Percentiles rank a stretch among this genome's conserved stretches.
These are phyloP conservation scores for Drosophila affinis DNA, from an alignment of 2,888 invertebrate genomes.

Conservation along the genomic window DNA sequence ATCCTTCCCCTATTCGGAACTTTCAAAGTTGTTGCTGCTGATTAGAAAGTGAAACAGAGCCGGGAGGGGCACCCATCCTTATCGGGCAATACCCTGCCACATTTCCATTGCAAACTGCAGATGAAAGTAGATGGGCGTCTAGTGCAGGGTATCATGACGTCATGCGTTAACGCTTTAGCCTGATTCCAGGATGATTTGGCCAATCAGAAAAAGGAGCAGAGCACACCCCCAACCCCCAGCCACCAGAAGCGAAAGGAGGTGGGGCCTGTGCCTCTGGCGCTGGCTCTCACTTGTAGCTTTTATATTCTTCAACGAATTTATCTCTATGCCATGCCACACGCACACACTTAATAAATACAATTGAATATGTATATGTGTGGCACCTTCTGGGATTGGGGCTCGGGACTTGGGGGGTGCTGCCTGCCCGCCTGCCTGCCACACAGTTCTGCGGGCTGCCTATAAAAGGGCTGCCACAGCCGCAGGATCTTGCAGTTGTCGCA, in stretches of 20 bases:
- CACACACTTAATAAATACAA: constrained; percentile 80
- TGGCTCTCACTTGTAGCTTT: constrained; percentile 75
- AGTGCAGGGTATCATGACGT: constrained; percentile 45
- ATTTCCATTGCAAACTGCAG: not conserved
- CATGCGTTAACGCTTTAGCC: constrained; percentile 72
- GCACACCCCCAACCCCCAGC: constrained; percentile 14
- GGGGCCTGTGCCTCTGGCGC: constrained; percentile 50
- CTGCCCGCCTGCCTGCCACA: not conserved
- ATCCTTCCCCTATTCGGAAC: constrained; percentile 32
- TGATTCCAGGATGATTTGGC: constrained; percentile 84
- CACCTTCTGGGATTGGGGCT: constrained; percentile 19
- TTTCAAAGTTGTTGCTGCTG: constrained; percentile 56
- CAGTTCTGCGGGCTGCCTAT: constrained; percentile 61
- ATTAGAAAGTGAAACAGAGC: constrained; percentile 70
- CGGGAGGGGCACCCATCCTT: too few species aligned
- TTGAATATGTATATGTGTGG: constrained; percentile 73
- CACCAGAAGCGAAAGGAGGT: constrained; percentile 42
- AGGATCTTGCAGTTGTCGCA: constrained; percentile 76
- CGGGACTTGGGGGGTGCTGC: constrained; percentile 16
- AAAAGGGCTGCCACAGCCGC: constrained; percentile 63
- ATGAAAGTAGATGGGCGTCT: not conserved
- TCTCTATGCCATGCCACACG: constrained; percentile 59
- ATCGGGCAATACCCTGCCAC: not conserved
- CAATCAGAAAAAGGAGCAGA: constrained; percentile 80
- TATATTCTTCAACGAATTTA: constrained; percentile 79